Evolutionary conservation across 2,888 invertebrate species (phyloP).

Genomic region (Eupithecia vulgata): DNA sequence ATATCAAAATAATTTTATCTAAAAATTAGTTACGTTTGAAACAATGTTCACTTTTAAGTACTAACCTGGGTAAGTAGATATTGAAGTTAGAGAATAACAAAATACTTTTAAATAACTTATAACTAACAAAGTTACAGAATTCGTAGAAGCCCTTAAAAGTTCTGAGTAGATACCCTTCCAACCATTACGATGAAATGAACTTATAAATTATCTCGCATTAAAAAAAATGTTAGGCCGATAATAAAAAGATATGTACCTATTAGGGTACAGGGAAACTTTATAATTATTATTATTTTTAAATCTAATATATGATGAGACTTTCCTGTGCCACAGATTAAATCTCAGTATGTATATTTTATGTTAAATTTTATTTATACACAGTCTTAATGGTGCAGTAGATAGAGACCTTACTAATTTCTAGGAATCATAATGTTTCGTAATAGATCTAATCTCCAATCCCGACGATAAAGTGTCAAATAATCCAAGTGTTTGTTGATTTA

Average conservation of each 20-base stretch:
- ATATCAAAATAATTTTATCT: background rate
- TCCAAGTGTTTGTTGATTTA: background rate
- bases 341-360: too few relatives aligned
- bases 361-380: too few relatives aligned
- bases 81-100: slow-evolving; percentile 1
- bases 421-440: background rate
- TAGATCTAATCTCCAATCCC: background rate
- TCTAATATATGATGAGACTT: background rate
- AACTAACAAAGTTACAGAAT: slow-evolving; percentile 15
- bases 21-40: background rate
- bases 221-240: too few relatives aligned
- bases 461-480: background rate
- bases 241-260: too few relatives aligned
- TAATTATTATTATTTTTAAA: too few relatives aligned
- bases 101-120: background rate
- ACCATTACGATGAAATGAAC: slow-evolving; percentile 15
- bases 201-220: background rate
- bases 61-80: background rate
- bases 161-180: slow-evolving; percentile 13
- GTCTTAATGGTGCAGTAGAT: too few relatives aligned
- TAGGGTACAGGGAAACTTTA: slow-evolving; percentile 11
- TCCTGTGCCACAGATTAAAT: background rate
- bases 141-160: slow-evolving; percentile 27
- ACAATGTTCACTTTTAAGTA: background rate
- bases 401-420: too few relatives aligned